Conservation (phyloP, 2,888 invertebrate species). For the Nephrotoma appendiculata region DNA sequence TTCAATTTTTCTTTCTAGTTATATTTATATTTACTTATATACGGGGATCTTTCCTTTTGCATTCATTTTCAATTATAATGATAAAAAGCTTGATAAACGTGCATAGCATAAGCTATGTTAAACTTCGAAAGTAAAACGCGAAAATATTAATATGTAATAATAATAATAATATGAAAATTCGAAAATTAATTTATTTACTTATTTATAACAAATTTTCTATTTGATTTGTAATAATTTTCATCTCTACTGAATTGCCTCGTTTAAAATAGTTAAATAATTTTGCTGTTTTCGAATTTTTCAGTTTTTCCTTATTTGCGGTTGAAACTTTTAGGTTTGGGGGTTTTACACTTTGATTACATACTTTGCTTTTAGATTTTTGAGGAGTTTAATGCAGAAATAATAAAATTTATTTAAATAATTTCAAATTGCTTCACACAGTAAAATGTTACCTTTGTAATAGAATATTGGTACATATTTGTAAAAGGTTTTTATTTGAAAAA, state of each 20-base stretch:
- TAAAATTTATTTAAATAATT: too few species aligned
- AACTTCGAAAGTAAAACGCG: not conserved
- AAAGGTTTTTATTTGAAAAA: too few species aligned
- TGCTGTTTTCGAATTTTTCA: not conserved
- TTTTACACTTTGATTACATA: not conserved
- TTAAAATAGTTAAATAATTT: not conserved
- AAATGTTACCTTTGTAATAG: too few species aligned
- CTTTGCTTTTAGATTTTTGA: too few species aligned
- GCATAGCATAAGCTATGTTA: too few species aligned
- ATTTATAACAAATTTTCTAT: not conserved
- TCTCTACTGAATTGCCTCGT: not conserved
- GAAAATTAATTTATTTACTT: not conserved
- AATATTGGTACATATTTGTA: too few species aligned
- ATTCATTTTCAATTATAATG: not conserved
- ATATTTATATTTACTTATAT: not conserved
- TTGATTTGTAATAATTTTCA: not conserved
- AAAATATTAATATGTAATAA: not conserved
- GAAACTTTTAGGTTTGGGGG: too few species aligned
- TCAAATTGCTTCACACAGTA: too few species aligned
- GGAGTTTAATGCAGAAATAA: too few species aligned
- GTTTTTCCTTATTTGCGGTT: not conserved
- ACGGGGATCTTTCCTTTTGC: not conserved
- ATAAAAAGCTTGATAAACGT: not conserved
- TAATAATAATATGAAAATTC: not conserved
- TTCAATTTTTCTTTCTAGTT: not conserved